Base-by-base conservation (phyloP, 64 coral and sea anemone genomes). In the Stichodactyla helianthus region DNA sequence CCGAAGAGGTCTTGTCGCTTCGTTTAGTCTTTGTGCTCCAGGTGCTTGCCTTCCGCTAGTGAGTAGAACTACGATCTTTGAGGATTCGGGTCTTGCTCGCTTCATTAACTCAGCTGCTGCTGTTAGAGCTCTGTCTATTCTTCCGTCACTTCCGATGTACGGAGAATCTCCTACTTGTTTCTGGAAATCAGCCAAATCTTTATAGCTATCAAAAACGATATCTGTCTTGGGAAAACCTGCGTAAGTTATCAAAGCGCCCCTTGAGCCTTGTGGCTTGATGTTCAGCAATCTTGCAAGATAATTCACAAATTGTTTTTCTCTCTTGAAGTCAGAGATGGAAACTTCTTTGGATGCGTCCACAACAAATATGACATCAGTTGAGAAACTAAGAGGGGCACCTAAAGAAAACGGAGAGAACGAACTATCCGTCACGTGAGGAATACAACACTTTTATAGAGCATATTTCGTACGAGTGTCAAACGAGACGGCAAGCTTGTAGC, bases 51-150 rank as follows among this genome's bases (percentile, higher is more conserved):
- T 59, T 55, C 78, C 85, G 22, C 67, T 70, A 14, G 85, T 87
- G 4, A 92, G 51, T 19, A 92, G 65, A 15, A 92, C 51, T 52
- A 83, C 78, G 19, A 92, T 65, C 77, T 87, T 92, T 63, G n/a
- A 79, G 6, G 61, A 6, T 17, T 19, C 22, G 14, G 85, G 90
- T 63, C 90, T 71, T 2, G 84, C 85, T 52, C 82, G 85, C 7
- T 92, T 87, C 77, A 92, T 87, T 55, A 83, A 82, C 19, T 82
- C 14, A 12, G 53, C 77, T 17, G 77, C 31, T 19, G 80, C 52
- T 84, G 71, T 71, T 20, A 95, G 20, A 61, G 93, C 93, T 82
- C 74, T 64, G 62, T 95, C 89, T 17, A 95, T 92, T 95, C 87
- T 91, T 26, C 93, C 84, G 18, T 57, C 26, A 9, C 84, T 71